Evolutionary conservation across 2,113 vertebrate species (phyloP), one percentile per base, ranked within the genome.

Genomic region (Stegastes partitus): DNA sequence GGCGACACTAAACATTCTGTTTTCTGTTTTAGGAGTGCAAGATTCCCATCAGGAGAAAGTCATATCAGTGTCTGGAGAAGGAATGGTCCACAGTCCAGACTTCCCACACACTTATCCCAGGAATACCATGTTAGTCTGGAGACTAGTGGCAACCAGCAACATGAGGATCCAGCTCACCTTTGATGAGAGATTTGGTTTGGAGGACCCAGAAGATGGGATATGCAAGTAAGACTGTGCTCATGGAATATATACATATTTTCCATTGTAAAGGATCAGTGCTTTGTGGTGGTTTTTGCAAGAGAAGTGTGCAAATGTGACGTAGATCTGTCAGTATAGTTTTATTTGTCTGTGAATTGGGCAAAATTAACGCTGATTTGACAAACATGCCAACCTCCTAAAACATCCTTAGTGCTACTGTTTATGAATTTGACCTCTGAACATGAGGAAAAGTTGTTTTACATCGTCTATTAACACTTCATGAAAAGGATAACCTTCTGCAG

Each of bases 131-230:
- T 82, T 98, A 87, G 94, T 96, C 55, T 99, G 98, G 98, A 96
- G 95, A 89, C 94, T 99, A 49, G 95, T 97, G 72, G 96, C 98
- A 1, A 85, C 91, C 45, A 92, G 93, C 86, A 95, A 96, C 55
- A 94, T 95, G 74, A 95, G 95, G 94, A 98, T 99, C 93, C 97
- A 97, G 57, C 94, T 99, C 81, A 96, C 93, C 73, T 99, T 99
- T 84, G 98, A 99, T 89, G 95, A 97, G 73, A 93, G 94, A 50
- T 99, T 99, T 91, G 98, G 98, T 79, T 95, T 99, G 78, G 98
- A 99, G 91, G 98, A 99, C 85, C 95, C 98, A 18, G 98, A 99
- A 93, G 96, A 97, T 67, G 97, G 96, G 53, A 95, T 97, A 87
- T 99, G 98, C 98, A 99, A 99, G 98, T 99, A 96, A 96, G 97